Conservation (phyloP, 1,140 invertebrate genomes). For the Chrysomallon squamiferum region DNA sequence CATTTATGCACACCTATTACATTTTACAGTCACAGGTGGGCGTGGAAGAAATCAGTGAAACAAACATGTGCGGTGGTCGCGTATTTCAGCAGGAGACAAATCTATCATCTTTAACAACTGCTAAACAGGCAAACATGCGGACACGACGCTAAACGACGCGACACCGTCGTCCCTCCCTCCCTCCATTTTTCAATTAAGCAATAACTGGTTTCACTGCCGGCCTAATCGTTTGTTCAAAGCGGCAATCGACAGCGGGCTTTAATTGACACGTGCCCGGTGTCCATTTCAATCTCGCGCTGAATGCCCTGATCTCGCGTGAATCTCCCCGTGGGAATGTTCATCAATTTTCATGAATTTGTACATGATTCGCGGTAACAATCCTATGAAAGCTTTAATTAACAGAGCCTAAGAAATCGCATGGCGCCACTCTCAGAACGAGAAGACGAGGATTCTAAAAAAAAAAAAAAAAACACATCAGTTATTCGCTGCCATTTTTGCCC, state of each 20-base stretch:
- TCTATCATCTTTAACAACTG: too few species aligned
- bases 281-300: slow-evolving; percentile 13
- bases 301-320: not conserved
- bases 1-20: too few species aligned
- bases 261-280: slow-evolving; percentile 23
- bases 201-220: slow-evolving; percentile 6
- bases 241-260: slow-evolving; percentile 6
- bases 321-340: slow-evolving; percentile 20
- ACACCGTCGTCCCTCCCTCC: not conserved
- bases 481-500: slow-evolving; percentile 15
- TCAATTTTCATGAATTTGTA: slow-evolving; percentile 32
- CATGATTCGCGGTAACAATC: slow-evolving; percentile 22
- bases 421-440: not conserved
- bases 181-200: slow-evolving; percentile 6
- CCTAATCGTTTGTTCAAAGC: slow-evolving; percentile 18
- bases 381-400: slow-evolving; percentile 25
- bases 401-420: not conserved
- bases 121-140: too few species aligned
- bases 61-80: too few species aligned
- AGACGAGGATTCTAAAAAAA: too few species aligned
- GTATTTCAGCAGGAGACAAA: too few species aligned
- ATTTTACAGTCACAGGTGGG: too few species aligned
- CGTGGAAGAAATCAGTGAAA: too few species aligned
- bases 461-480: not conserved
- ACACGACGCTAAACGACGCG: slow-evolving; percentile 2